Percentiles rank a stretch among this genome's conserved stretches.
Evolutionary conservation across 2,113 vertebrate genomes (phyloP).

Genomic region (Myanophis thanlyinensis): DNA sequence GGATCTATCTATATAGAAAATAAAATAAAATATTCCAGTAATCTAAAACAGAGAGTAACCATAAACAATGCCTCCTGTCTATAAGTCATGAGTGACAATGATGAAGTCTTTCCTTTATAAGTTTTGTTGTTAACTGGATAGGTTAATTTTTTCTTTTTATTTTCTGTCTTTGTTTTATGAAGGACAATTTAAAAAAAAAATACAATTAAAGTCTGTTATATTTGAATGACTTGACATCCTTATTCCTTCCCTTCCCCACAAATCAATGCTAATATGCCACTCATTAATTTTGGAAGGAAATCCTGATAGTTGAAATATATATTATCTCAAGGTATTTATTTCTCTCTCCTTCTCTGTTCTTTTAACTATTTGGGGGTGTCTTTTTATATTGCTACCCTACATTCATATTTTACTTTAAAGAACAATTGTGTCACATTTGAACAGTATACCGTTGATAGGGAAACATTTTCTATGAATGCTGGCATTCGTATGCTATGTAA

Average conservation of each 20-base stretch:
- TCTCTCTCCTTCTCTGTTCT: background rate
- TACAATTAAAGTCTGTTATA: background rate
- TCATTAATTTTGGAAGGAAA: background rate
- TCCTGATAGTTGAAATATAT: background rate
- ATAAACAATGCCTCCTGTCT: background rate
- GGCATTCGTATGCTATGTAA: background rate
- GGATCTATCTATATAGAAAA: too few relatives aligned
- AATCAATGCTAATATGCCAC: background rate
- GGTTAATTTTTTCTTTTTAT: background rate
- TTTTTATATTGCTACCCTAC: background rate
- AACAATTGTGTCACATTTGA: slow-evolving; percentile 9
- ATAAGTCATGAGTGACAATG: background rate
- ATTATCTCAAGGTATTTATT: background rate
- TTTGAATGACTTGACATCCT: background rate
- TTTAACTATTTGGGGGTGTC: background rate
- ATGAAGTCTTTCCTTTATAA: background rate
- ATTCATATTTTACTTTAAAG: background rate
- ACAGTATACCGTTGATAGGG: slow-evolving; percentile 22
- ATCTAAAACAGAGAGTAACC: background rate
- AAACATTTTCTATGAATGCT: slow-evolving; percentile 30
- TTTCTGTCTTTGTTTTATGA: background rate
- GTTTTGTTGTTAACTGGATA: background rate
- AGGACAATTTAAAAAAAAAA: background rate
- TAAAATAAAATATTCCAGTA: background rate
- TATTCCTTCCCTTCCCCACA: background rate